A percentile compares a stretch with the other conserved stretches of the same genome.
Evolutionary conservation across 1,140 invertebrate genomes (phyloP).

Genomic region (Drosophila ambigua): DNA sequence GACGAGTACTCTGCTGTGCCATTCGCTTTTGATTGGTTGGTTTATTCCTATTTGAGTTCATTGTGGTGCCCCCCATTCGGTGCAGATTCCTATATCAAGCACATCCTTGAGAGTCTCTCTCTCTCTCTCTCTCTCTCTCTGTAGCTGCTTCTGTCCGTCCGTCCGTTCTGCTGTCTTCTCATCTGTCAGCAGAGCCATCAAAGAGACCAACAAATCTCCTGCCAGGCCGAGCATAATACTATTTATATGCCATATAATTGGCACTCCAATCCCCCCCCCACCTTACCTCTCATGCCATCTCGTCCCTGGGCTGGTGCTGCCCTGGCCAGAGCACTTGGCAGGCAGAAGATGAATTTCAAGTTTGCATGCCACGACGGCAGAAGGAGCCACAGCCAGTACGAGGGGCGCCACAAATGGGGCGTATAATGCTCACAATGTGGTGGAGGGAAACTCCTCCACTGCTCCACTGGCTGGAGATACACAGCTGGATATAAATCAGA

Average conservation of each 20-base stretch:
- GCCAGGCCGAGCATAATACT: slow-evolving; percentile 36
- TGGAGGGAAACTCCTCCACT: background rate
- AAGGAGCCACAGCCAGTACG: too few species aligned
- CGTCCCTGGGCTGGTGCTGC: background rate
- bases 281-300: background rate
- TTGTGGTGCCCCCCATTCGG: too few species aligned
- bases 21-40: too few species aligned
- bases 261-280: slow-evolving; percentile 3
- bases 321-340: background rate
- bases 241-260: slow-evolving; percentile 58
- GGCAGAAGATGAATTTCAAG: slow-evolving; percentile 37
- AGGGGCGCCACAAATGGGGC: slow-evolving; percentile 31
- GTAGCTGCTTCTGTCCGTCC: too few species aligned
- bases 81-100: too few species aligned
- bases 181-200: slow-evolving; percentile 46
- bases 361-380: slow-evolving; percentile 35
- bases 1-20: too few species aligned
- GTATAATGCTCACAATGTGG: slow-evolving; percentile 20
- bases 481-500: slow-evolving; percentile 58
- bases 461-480: background rate
- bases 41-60: too few species aligned
- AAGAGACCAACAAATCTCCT: slow-evolving; percentile 45
- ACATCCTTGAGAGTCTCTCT: too few species aligned
- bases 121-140: too few species aligned
- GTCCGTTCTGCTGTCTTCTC: background rate